A percentile compares a stretch with the other conserved stretches of the same genome.
phyloP scores from a whole-genome alignment of 2,888 invertebrate species.

The Rhingia rostrata region DNA sequence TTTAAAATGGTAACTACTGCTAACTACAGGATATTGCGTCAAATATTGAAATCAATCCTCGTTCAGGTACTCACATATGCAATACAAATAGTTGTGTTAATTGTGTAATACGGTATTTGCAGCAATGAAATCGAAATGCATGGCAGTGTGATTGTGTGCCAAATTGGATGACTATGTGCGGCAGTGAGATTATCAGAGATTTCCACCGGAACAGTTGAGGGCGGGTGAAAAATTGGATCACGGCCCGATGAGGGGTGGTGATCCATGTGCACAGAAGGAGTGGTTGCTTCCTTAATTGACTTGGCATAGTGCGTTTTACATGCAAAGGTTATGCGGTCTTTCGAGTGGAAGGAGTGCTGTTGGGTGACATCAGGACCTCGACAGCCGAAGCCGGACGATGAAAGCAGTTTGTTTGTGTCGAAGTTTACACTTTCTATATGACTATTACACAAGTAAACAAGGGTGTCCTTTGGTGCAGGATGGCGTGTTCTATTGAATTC shows the following conservation, averaged over 20 bases:
- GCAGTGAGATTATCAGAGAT: neutral
- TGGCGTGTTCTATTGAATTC: constrained; percentile 1
- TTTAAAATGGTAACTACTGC: constrained; percentile 1
- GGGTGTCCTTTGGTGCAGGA: neutral
- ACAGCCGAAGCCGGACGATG: too few species aligned
- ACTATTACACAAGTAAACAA: constrained; percentile 6
- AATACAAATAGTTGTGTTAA: constrained; percentile 38
- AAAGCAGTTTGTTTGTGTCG: neutral
- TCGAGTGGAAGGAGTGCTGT: too few species aligned
- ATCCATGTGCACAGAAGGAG: neutral
- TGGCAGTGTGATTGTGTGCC: neutral
- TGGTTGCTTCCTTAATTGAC: neutral
- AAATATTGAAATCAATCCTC: constrained; percentile 30
- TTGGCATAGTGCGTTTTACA: constrained; percentile 3
- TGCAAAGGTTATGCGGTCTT: neutral
- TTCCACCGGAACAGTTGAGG: constrained; percentile 5
- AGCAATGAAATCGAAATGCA: neutral
- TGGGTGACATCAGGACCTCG: too few species aligned
- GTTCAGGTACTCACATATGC: neutral
- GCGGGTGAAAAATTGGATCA: neutral
- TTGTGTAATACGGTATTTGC: constrained; percentile 10
- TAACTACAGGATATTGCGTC: constrained; percentile 19
- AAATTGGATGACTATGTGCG: neutral
- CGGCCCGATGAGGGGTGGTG: neutral
- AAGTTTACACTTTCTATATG: constrained; percentile 19